Conservation (phyloP, 2,797 vertebrate species). For the Amphiprion clarkii region DNA sequence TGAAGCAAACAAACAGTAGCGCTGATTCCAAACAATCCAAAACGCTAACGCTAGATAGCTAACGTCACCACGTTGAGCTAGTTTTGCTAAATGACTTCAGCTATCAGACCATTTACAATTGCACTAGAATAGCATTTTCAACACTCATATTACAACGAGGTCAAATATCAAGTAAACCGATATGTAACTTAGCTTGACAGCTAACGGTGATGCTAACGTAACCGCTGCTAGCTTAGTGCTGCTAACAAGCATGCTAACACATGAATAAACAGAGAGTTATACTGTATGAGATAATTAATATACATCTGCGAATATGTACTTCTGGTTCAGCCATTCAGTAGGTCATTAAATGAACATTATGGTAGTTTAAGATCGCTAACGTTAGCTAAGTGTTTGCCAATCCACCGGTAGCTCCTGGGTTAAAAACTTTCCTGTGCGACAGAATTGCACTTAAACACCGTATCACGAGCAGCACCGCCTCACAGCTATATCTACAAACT, state of each 20-base stretch:
- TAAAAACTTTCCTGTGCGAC: background rate
- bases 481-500: background rate
- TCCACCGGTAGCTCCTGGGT: no score
- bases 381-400: slow-evolving; percentile 11
- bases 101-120: background rate
- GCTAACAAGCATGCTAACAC: background rate
- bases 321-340: background rate
- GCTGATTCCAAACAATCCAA: background rate
- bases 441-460: background rate
- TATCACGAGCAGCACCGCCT: fast-evolving
- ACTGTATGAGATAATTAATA: background rate
- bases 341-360: background rate
- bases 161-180: no score
- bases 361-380: slow-evolving; percentile 10
- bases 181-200: background rate
- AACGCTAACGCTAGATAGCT: background rate
- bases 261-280: fast-evolving
- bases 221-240: background rate
- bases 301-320: fast-evolving
- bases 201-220: slow-evolving; percentile 34
- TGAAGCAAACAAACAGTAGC: background rate
- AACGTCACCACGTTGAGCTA: background rate
- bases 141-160: fast-evolving
- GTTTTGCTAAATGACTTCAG: fast-evolving
- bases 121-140: background rate